phyloP scores from a whole-genome alignment of 2,113 vertebrate species.

The Brachyhypopomus gauderio region DNA sequence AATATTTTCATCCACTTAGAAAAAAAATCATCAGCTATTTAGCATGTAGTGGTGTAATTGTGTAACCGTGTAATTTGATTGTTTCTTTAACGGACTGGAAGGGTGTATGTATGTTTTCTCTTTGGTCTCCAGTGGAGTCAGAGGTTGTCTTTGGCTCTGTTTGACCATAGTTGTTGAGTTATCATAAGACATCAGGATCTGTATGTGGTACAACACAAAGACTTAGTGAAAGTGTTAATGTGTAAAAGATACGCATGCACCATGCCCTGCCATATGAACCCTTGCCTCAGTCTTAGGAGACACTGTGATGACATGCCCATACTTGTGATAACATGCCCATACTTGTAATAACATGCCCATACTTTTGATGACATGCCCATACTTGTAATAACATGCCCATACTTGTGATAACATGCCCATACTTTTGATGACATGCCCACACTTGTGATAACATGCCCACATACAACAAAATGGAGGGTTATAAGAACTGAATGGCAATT shows the following conservation, averaged over 20 bases:
- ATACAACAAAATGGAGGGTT: no score
- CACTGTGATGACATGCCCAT: no score
- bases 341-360: no score
- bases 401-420: no score
- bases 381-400: no score
- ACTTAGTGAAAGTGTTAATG: neutral
- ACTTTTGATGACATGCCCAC: no score
- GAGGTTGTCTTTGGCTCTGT: constrained; percentile 68
- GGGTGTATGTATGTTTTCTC: constrained; percentile 70
- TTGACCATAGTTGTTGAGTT: constrained; percentile 59
- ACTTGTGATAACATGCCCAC: no score
- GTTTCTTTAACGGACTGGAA: constrained; percentile 57
- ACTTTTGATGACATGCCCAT: no score
- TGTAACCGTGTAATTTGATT: constrained; percentile 65
- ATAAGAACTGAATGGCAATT: neutral
- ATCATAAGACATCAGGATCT: constrained; percentile 59
- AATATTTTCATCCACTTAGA: constrained; percentile 67
- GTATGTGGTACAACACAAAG: constrained; percentile 1
- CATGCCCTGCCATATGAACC: neutral
- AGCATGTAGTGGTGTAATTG: constrained; percentile 49
- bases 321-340: no score
- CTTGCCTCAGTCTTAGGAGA: no score
- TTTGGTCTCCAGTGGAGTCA: constrained; percentile 58
- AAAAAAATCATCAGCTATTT: constrained; percentile 70
- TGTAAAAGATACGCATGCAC: neutral